Evolutionary conservation across 1,140 invertebrate species (phyloP).

Genomic region (Ridgeia piscesae): DNA sequence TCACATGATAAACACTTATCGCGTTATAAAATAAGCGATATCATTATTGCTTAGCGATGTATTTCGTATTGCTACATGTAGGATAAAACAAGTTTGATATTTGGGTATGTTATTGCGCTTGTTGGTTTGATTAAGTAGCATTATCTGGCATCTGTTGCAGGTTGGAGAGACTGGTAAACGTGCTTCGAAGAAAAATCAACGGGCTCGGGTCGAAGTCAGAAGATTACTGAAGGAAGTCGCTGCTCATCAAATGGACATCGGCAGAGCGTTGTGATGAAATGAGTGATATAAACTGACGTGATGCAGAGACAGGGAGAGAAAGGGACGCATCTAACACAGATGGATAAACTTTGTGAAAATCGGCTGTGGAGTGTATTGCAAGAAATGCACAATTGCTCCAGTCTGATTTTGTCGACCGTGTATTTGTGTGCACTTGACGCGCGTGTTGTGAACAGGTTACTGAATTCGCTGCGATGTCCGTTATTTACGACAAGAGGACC

Average conservation of each 20-base stretch:
- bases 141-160: not conserved
- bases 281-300: not conserved
- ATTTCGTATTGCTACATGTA: not conserved
- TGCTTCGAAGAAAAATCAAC: constrained; percentile 24
- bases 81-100: not conserved
- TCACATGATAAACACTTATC: not conserved
- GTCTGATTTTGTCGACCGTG: not conserved
- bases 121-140: not conserved
- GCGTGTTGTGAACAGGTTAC: not conserved
- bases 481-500: not conserved
- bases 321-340: not conserved
- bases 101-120: not conserved
- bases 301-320: not conserved
- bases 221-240: not conserved
- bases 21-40: not conserved
- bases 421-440: not conserved
- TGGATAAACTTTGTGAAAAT: not conserved
- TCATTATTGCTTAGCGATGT: not conserved
- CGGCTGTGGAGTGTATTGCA: not conserved
- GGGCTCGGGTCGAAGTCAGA: constrained; percentile 19
- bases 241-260: not conserved
- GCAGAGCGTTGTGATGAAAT: not conserved
- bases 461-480: not conserved
- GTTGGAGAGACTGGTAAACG: constrained; percentile 24
- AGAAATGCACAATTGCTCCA: not conserved